Conservation (phyloP, 2,797 vertebrate species). For the Sebastes miniatus region DNA sequence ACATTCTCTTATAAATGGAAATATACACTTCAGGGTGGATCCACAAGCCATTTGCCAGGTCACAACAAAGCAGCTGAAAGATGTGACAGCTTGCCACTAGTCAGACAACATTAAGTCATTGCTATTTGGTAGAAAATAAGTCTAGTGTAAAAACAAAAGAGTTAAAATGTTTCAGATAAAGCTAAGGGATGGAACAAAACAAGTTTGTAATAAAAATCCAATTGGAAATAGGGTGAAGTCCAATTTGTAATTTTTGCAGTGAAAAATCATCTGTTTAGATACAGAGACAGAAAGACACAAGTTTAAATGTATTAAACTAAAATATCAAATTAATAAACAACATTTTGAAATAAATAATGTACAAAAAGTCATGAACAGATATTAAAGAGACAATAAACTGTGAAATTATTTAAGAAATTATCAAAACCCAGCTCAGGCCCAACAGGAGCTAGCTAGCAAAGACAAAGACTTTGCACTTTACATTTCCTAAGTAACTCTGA, state of each 20-base stretch:
- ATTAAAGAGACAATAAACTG: background rate
- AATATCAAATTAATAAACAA: background rate
- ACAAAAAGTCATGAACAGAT: background rate
- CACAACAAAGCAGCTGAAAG: constrained; percentile 24
- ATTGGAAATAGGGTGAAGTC: background rate
- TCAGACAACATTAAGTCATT: constrained; percentile 31
- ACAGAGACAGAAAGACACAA: constrained; percentile 2
- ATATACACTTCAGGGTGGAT: constrained; percentile 61
- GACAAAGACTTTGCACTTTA: background rate
- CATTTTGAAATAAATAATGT: background rate
- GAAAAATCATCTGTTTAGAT: background rate
- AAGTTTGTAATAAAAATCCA: background rate
- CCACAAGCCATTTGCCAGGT: constrained; percentile 28
- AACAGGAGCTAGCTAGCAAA: background rate
- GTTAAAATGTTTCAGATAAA: background rate
- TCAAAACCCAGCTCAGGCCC: background rate
- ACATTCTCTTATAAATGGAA: constrained; percentile 56
- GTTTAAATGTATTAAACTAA: background rate
- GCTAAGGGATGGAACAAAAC: background rate
- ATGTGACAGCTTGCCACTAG: constrained; percentile 3
- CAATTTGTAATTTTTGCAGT: background rate
- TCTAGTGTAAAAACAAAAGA: background rate
- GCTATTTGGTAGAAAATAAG: constrained; percentile 13
- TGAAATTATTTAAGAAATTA: background rate
- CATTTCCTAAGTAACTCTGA: background rate